Conservation (phyloP, 2,113 vertebrate genomes). For the Clarias magur region DNA sequence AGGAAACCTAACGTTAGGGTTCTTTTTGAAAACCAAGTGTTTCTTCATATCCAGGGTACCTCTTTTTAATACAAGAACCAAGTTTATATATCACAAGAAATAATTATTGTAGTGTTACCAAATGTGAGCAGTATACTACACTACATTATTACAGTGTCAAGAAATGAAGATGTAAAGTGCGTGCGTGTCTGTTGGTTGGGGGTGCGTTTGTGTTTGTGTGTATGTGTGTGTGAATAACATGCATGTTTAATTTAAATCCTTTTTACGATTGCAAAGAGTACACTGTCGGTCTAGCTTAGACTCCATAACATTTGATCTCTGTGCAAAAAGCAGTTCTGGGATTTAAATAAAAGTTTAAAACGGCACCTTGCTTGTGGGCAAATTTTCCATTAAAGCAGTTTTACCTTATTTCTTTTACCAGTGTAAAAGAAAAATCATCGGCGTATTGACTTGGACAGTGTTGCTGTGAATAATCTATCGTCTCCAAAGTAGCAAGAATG, state of each 20-base stretch:
- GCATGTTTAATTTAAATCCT: not conserved
- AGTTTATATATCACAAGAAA: not conserved
- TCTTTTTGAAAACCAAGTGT: slow-evolving; percentile 16
- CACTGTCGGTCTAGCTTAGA: not conserved
- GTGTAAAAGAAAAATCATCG: not conserved
- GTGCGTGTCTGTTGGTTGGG: too few species aligned
- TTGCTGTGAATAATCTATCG: not conserved
- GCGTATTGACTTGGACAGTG: slow-evolving; percentile 31
- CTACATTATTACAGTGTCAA: slow-evolving; percentile 14
- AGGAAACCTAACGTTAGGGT: slow-evolving; percentile 43
- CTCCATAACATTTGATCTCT: not conserved
- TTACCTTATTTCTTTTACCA: not conserved
- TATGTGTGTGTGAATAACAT: not conserved
- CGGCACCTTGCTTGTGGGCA: too few species aligned
- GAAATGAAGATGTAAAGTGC: not conserved
- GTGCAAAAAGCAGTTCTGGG: not conserved
- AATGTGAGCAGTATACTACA: not conserved
- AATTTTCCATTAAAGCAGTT: not conserved
- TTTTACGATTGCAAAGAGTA: not conserved
- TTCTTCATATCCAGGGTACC: slow-evolving; percentile 25
- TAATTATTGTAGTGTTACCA: not conserved
- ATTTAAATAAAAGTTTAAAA: not conserved
- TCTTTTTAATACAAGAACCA: slow-evolving; percentile 25
- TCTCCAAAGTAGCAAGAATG: slow-evolving; percentile 35
- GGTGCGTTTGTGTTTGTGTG: too few species aligned